Base-by-base conservation (phyloP, 2,113 vertebrate species). In the Melozone crissalis region DNA sequence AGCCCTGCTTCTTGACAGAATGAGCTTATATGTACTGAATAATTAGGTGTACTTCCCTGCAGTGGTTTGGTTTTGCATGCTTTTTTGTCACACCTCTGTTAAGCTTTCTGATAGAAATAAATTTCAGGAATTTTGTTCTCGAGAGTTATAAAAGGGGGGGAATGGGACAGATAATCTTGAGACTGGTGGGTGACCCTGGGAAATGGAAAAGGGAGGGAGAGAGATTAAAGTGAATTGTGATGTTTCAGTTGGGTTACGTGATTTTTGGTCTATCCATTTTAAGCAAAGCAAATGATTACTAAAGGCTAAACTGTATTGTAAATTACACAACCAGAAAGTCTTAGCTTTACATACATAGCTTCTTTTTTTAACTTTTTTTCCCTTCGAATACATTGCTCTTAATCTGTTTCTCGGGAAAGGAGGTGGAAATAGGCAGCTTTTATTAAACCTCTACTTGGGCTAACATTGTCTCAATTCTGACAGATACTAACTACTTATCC, bases 101-200 rank as follows among this genome's bases (percentile, higher is more conserved):
- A 23, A 72, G 27, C 41, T 95, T 95, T 89, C 28, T 37, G n/a
- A 39, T 18, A 80, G 21, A 87, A 76, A 67, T 87, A 43, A 62
- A 76, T 83, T 62, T 88, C 47, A 93, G 65, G 43, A 85, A 59
- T 77, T 74, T 87, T 11, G 13, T 58, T 81, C 11, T 75, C 0
- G 0, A 49, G 66, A 65, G 23, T 2, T 6, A 12, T 39, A 49
- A 26, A n/a, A 46, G 9, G 4, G 2, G 1, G 10, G 2, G 2
- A 26, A 43, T 0, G 5, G 33, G 21, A 30, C 17, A 86, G 20
- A 27, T 43, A 86, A n/a, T 68, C 39, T 43, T 72, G 46, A 58
- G 44, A 65, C 8, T 49, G 14, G 44, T 91, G 59, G 27, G 33
- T 83, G 59, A 51, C 43, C 7, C 13, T 22, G 51, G 68, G 72